Evolutionary conservation across 1,140 invertebrate genomes (phyloP), one percentile per base, ranked within the genome.

Genomic region (Leptopilina clavipes): DNA sequence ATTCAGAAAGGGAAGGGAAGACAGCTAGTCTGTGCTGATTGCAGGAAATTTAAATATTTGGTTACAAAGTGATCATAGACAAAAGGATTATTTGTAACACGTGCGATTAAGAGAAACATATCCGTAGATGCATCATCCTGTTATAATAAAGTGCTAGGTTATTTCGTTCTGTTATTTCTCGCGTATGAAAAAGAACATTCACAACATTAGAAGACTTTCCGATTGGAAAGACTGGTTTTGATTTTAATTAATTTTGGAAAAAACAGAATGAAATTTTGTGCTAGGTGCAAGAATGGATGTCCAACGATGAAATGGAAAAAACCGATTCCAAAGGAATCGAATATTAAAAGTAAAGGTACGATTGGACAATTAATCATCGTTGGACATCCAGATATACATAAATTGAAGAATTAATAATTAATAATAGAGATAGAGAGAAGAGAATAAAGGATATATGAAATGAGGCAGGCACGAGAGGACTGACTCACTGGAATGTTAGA

Each of bases 401-500:
- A 40, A 40, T 40, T 40, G 37, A 40, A 40, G 37, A 40, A 40
- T 40, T 40, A 40, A 40, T 40, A 40, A 31, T 3, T 31, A 31
- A 31, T n/a, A n/a, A n/a, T n/a, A n/a, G n/a, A n/a, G n/a, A 74
- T 72, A 75, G 25, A 72, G 19, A 70, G n/a, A n/a, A n/a, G 11
- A 65, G 59, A 45, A 72, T 37, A 71, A 6, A 65, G 59, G 70
- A 70, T 25, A n/a, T n/a, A 18, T 19, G 70, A 72, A 76, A 52
- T 31, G 52, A 70, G 72, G 59, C 76, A 74, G 56, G 73, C 80
- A 75, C 79, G 81, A 56, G 73, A 74, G 79, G 77, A 76, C 80
- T 83, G 84, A 87, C 88, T 89, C 87, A 89, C 88, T 81, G 88
- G 87, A 76, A 87, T 89, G 76, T 86, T 80, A 80, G 87, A 82